These are phyloP conservation scores for Piaya cayana DNA, from an alignment of 2,113 vertebrate genomes.

Conservation along the genomic window DNA sequence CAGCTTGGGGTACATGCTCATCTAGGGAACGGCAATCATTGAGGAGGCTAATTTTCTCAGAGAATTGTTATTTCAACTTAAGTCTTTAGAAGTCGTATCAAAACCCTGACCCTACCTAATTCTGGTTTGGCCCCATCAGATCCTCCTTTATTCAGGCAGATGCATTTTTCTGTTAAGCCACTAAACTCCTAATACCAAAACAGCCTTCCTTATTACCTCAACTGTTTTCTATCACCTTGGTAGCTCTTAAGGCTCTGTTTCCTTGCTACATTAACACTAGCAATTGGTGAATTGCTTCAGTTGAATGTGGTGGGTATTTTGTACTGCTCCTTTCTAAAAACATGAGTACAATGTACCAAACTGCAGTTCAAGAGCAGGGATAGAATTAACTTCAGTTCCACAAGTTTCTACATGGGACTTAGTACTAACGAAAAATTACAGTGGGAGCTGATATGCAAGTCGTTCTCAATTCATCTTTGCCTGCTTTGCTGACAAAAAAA, in stretches of 20 bases:
- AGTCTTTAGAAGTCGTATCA: background rate
- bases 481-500: background rate
- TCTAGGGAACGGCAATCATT: background rate
- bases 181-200: background rate
- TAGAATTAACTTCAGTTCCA: background rate
- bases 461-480: background rate
- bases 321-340: background rate
- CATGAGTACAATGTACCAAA: background rate
- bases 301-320: background rate
- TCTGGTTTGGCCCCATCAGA: background rate
- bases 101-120: background rate
- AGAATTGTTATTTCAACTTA: background rate
- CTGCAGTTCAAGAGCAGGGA: background rate
- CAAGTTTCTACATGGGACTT: background rate
- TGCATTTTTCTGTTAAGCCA: background rate
- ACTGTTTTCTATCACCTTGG: background rate
- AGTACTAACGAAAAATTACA: background rate
- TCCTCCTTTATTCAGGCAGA: background rate
- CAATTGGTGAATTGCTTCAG: background rate
- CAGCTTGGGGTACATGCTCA: background rate
- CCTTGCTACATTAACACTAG: background rate
- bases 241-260: background rate
- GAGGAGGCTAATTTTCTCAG: background rate
- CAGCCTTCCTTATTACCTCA: background rate
- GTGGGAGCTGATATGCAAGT: background rate